Evolutionary conservation across 2,888 invertebrate genomes (phyloP).

Genomic region (Melinopterus prodromus): DNA sequence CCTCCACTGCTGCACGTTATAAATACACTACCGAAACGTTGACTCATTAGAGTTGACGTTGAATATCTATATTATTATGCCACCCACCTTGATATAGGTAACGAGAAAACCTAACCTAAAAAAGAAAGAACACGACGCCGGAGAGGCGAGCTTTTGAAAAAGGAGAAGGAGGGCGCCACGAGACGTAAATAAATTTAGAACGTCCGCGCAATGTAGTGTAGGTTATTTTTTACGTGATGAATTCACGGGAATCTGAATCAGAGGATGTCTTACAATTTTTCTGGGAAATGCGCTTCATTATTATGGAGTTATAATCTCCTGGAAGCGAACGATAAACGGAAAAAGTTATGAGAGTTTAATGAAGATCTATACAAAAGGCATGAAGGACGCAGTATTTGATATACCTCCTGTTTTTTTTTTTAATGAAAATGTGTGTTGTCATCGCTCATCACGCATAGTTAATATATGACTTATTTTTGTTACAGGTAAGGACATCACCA

Average conservation of each 20-base stretch:
- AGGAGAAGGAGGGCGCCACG: not conserved
- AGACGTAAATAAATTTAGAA: not conserved
- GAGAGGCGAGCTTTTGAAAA: not conserved
- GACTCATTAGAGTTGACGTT: conserved; percentile 49
- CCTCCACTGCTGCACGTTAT: conserved; percentile 27
- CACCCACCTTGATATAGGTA: conserved; percentile 48
- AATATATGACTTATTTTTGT: not conserved
- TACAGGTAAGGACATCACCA: not conserved
- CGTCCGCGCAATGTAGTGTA: not conserved
- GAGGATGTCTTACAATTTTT: not conserved
- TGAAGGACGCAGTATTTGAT: too few relatives aligned
- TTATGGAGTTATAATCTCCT: not conserved
- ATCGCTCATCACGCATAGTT: not conserved
- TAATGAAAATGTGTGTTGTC: too few relatives aligned
- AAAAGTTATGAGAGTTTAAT: too few relatives aligned
- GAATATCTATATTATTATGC: conserved; percentile 51
- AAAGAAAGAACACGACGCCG: conserved; percentile 29
- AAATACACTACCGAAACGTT: conserved; percentile 43
- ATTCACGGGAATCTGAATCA: not conserved
- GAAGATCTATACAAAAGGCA: too few relatives aligned
- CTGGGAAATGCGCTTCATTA: not conserved
- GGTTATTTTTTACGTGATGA: not conserved
- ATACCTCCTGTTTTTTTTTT: too few relatives aligned
- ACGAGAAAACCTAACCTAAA: conserved; percentile 33
- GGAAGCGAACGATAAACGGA: too few relatives aligned